Percentiles rank a stretch among this genome's conserved stretches.
These are phyloP conservation scores for Scotopteryx bipunctaria DNA, from an alignment of 2,888 invertebrate genomes.

Conservation along the genomic window DNA sequence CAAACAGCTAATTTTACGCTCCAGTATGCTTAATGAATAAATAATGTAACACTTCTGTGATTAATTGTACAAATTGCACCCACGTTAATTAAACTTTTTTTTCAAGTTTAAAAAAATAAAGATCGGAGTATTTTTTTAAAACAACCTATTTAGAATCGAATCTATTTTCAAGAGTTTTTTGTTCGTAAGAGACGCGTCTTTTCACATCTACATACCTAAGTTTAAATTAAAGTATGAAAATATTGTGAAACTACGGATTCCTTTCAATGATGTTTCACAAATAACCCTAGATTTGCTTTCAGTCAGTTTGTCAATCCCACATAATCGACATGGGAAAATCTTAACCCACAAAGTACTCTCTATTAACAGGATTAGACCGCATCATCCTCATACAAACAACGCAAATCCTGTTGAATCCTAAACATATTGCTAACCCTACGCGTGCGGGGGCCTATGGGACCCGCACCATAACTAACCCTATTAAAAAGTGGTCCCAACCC, in stretches of 20 bases:
- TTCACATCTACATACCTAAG: too few relatives aligned
- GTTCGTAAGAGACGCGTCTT: too few relatives aligned
- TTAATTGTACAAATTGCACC: background rate
- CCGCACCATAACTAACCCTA: conserved; percentile 78
- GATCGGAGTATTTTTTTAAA: too few relatives aligned
- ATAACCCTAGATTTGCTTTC: too few relatives aligned
- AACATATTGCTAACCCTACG: conserved; percentile 69
- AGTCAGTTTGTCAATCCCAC: too few relatives aligned
- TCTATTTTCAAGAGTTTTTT: too few relatives aligned
- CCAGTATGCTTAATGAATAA: conserved; percentile 56
- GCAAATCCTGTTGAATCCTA: conserved; percentile 61
- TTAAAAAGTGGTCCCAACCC: conserved; percentile 76
- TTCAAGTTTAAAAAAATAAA: conserved; percentile 9
- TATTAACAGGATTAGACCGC: conserved; percentile 43
- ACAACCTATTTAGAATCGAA: too few relatives aligned
- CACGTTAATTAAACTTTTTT: conserved; percentile 22
- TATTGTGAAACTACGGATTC: too few relatives aligned
- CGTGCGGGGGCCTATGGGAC: conserved; percentile 56
- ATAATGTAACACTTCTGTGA: conserved; percentile 11
- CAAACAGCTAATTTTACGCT: conserved; percentile 65
- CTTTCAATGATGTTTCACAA: too few relatives aligned
- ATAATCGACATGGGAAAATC: conserved; percentile 22
- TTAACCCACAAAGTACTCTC: conserved; percentile 24
- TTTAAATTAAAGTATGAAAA: too few relatives aligned
- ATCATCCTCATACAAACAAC: conserved; percentile 50